Conservation (phyloP, 1,140 invertebrate genomes). For the Neocloeon triangulifer region DNA sequence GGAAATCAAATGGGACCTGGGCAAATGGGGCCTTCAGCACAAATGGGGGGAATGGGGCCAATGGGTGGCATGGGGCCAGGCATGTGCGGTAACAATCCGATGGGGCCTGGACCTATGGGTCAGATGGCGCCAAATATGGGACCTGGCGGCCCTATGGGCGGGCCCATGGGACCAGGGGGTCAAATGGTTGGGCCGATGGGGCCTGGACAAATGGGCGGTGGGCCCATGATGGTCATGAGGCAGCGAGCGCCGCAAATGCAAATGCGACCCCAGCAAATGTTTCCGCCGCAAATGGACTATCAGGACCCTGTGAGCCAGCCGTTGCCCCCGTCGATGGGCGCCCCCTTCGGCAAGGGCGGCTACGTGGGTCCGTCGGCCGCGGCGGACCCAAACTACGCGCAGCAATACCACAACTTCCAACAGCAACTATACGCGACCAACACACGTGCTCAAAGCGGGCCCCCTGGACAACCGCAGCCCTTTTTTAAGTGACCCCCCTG, state of each 20-base stretch:
- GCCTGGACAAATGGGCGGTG: slow-evolving; percentile 9
- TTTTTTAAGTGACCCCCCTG: too few relatives aligned
- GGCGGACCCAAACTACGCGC: slow-evolving; percentile 75
- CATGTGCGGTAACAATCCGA: slow-evolving; percentile 12
- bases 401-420: slow-evolving; percentile 88
- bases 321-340: slow-evolving; percentile 55
- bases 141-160: slow-evolving; percentile 10
- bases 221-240: slow-evolving; percentile 25
- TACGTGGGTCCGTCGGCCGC: slow-evolving; percentile 65
- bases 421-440: slow-evolving; percentile 83
- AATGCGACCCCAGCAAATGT: too few relatives aligned
- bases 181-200: slow-evolving; percentile 12
- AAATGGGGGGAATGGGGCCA: slow-evolving; percentile 17
- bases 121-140: slow-evolving; percentile 13
- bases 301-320: slow-evolving; percentile 40
- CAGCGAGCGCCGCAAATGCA: slow-evolving; percentile 18
- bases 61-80: slow-evolving; percentile 17
- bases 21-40: too few relatives aligned
- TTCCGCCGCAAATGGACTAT: not conserved
- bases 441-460: slow-evolving; percentile 35
- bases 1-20: too few relatives aligned
- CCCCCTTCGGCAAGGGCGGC: too few relatives aligned
- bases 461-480: too few relatives aligned
- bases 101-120: slow-evolving; percentile 15
- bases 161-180: slow-evolving; percentile 32